Evolutionary conservation across 2,888 invertebrate genomes (phyloP).

Genomic region (Nasonovia ribisnigri): DNA sequence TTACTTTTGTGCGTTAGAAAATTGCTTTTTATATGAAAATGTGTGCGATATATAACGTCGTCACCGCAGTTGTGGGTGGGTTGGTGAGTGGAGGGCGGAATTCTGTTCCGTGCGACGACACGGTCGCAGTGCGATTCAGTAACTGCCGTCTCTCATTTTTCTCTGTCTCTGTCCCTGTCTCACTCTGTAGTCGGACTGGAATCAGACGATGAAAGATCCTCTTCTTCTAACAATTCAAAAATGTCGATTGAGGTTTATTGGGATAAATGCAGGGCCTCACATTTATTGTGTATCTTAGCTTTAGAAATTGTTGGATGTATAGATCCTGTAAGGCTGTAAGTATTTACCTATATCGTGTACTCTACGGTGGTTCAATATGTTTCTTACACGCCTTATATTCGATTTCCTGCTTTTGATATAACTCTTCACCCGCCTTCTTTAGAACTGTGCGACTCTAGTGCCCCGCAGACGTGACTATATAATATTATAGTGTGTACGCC

Average conservation of each 20-base stretch:
- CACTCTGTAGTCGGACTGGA: background rate
- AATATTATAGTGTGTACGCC: too few relatives aligned
- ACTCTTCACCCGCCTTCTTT: background rate
- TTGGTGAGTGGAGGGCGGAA: background rate
- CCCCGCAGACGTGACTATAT: background rate
- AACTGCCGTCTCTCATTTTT: background rate
- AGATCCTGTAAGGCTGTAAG: background rate
- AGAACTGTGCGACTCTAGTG: too few relatives aligned
- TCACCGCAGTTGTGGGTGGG: background rate
- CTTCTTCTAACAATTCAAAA: background rate
- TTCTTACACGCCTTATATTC: background rate
- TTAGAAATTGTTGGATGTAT: background rate
- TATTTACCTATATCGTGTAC: background rate
- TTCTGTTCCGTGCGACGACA: constrained; percentile 2
- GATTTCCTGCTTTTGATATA: background rate
- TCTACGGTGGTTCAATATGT: background rate
- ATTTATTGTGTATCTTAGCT: background rate
- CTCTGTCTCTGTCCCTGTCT: background rate
- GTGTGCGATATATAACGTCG: background rate
- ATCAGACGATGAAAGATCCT: background rate
- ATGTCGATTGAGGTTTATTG: background rate
- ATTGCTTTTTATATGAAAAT: constrained; percentile 14
- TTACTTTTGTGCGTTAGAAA: constrained; percentile 2
- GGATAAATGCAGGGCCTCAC: background rate
- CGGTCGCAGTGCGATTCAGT: background rate